A percentile compares a stretch with the other conserved stretches of the same genome.
phyloP scores from a whole-genome alignment of 1,140 invertebrate genomes.

The Vollenhovia emeryi region DNA sequence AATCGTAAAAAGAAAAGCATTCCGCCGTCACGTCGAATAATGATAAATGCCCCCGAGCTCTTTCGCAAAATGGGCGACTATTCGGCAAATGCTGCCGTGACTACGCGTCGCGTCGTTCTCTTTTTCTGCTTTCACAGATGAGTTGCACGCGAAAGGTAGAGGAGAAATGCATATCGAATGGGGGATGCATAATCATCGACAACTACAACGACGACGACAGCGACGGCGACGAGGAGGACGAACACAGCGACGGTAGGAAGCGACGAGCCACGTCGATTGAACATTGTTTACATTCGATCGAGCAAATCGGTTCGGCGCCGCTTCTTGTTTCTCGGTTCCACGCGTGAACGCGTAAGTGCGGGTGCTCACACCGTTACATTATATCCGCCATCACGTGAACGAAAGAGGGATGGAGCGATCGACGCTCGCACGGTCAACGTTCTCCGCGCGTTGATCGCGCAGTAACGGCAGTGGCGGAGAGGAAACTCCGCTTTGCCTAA shows the following conservation, averaged over 20 bases:
- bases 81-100: constrained; percentile 33
- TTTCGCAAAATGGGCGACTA: constrained; percentile 11
- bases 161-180: constrained; percentile 16
- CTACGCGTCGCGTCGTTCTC: constrained; percentile 3
- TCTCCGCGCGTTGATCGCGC: constrained; percentile 47
- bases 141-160: constrained; percentile 44
- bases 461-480: background rate
- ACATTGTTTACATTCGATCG: constrained; percentile 72
- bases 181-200: constrained; percentile 35
- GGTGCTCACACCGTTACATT: constrained; percentile 52
- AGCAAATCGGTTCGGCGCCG: constrained; percentile 64
- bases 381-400: constrained; percentile 60
- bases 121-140: constrained; percentile 57
- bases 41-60: constrained; percentile 7
- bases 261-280: constrained; percentile 59
- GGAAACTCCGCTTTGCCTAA: background rate
- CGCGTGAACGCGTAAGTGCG: constrained; percentile 66
- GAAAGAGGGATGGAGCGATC: constrained; percentile 57
- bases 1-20: background rate
- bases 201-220: background rate
- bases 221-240: background rate
- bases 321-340: constrained; percentile 68
- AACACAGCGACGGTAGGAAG: constrained; percentile 1
- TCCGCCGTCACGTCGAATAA: background rate
- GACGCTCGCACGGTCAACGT: constrained; percentile 63